Percentiles rank a stretch among this genome's conserved stretches.
These are phyloP conservation scores for Erethizon dorsatum DNA, from an alignment of 2,797 vertebrate genomes.

Conservation along the genomic window DNA sequence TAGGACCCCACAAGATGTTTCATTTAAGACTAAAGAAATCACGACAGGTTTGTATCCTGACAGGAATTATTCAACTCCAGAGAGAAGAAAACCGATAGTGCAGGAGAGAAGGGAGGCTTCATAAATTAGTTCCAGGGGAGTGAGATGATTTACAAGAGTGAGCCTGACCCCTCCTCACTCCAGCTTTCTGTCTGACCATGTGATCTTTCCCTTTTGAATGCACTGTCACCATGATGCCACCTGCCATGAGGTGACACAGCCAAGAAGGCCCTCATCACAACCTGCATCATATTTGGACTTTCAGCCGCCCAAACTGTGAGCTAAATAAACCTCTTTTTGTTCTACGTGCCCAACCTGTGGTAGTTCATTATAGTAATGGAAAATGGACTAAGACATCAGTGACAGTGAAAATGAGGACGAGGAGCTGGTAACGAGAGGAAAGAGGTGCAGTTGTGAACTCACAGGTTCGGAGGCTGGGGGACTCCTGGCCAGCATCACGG, in stretches of 20 bases:
- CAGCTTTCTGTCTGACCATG: background rate
- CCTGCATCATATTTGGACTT: background rate
- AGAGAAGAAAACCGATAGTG: background rate
- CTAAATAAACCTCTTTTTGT: background rate
- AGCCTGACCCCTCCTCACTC: background rate
- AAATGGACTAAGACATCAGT: background rate
- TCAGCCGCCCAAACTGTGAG: background rate
- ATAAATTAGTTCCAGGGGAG: background rate
- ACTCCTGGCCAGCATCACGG: background rate
- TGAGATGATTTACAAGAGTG: background rate
- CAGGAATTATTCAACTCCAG: background rate
- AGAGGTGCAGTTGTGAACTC: background rate
- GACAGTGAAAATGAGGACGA: background rate
- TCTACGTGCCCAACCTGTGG: background rate
- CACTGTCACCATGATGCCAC: background rate
- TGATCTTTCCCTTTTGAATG: background rate
- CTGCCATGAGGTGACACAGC: background rate
- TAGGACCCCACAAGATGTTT: background rate
- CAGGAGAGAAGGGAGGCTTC: background rate
- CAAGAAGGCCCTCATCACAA: background rate
- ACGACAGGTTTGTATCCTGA: background rate
- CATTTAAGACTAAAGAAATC: background rate
- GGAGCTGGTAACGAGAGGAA: background rate
- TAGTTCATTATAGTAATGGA: background rate
- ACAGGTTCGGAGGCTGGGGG: background rate